phyloP scores from a whole-genome alignment of 1,140 invertebrate genomes.

The Ceratosolen fusciceps region DNA sequence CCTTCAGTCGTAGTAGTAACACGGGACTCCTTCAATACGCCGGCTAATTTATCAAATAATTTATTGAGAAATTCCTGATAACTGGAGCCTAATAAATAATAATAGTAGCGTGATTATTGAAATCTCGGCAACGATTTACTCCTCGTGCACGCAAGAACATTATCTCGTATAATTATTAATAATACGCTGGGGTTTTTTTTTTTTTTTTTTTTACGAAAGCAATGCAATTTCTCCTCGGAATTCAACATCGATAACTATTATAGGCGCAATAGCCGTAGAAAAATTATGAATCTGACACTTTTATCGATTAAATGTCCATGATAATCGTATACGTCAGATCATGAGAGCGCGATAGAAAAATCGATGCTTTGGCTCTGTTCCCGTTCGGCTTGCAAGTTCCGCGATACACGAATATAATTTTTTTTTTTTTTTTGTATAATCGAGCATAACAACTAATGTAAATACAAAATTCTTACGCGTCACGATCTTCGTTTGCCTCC shows the following conservation, averaged over 20 bases:
- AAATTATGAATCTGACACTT: slow-evolving; percentile 16
- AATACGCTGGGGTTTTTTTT: no score
- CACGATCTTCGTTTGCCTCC: no score
- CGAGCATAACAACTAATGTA: slow-evolving; percentile 2
- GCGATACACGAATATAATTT: not conserved
- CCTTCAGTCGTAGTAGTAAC: no score
- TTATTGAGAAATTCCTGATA: no score
- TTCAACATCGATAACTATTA: slow-evolving; percentile 7
- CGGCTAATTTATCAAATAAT: no score
- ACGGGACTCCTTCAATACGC: no score
- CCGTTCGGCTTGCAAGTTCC: not conserved
- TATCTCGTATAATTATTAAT: not conserved
- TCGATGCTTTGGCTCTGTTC: slow-evolving; percentile 31
- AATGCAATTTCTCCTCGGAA: slow-evolving; percentile 8
- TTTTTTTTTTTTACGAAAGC: not conserved
- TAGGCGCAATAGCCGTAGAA: not conserved
- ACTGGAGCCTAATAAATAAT: no score
- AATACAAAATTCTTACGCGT: not conserved
- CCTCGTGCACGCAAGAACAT: not conserved
- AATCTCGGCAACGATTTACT: not conserved
- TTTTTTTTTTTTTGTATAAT: no score
- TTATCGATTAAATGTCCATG: slow-evolving; percentile 44
- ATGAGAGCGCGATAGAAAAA: slow-evolving; percentile 36
- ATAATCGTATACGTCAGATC: slow-evolving; percentile 23
- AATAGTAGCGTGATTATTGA: no score